Percentiles rank a stretch among this genome's conserved stretches.
Evolutionary conservation across 2,797 vertebrate genomes (phyloP).

Genomic region (Vespertilio murinus): DNA sequence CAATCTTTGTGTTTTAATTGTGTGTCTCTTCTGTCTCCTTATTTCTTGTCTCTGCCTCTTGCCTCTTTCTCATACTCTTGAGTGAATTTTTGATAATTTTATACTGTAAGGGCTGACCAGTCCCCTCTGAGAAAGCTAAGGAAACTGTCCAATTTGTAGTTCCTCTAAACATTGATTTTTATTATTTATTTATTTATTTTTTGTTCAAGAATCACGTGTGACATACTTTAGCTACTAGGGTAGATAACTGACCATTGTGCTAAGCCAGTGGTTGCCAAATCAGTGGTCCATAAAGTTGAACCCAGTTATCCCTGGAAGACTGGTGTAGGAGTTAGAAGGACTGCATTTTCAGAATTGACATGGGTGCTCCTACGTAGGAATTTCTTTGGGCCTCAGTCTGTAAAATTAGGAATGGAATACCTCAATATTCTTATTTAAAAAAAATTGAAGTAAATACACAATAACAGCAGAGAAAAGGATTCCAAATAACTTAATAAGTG

Average conservation of each 20-base stretch:
- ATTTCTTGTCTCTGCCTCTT: neutral
- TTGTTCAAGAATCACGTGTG: neutral
- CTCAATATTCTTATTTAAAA: neutral
- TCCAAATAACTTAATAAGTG: neutral
- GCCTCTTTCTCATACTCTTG: neutral
- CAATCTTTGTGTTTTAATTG: neutral
- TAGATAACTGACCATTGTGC: neutral
- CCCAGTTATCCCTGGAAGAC: neutral
- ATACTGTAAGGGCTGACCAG: neutral
- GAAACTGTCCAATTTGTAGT: slow-evolving; percentile 9
- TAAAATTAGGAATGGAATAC: slow-evolving; percentile 23
- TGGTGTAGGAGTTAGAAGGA: neutral
- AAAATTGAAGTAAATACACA: slow-evolving; percentile 55
- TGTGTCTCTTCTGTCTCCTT: neutral
- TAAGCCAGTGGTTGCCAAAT: neutral
- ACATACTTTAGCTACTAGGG: neutral
- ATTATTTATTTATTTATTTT: slow-evolving; percentile 16
- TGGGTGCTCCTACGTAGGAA: neutral
- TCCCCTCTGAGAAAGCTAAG: neutral
- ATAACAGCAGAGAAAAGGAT: neutral
- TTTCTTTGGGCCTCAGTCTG: slow-evolving; percentile 16
- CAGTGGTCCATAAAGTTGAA: slow-evolving; percentile 28
- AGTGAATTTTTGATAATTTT: neutral
- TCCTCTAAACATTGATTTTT: neutral
- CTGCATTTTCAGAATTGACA: slow-evolving; percentile 7